Evolutionary conservation across 1,140 invertebrate genomes (phyloP).

Genomic region (Meloidogyne chitwoodi): DNA sequence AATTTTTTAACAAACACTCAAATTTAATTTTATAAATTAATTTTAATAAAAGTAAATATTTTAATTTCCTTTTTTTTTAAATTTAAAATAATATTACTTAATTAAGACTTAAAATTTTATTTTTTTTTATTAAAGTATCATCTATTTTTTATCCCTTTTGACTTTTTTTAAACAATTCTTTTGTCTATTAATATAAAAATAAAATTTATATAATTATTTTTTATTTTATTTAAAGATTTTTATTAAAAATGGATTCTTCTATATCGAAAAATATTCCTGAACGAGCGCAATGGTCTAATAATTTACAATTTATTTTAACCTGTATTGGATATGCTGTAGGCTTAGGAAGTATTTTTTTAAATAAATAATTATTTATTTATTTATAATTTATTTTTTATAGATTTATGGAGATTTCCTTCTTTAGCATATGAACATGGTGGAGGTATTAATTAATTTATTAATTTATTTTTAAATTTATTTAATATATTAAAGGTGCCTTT

Average conservation of each 20-base stretch:
- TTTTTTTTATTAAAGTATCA: no score
- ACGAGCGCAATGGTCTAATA: constrained; percentile 30
- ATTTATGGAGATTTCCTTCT: constrained; percentile 39
- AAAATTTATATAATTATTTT: no score
- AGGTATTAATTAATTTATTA: constrained; percentile 19
- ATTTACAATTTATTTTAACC: constrained; percentile 30
- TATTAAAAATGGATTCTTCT: neutral
- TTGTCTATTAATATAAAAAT: no score
- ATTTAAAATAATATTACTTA: no score
- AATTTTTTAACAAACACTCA: neutral
- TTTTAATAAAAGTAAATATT: no score
- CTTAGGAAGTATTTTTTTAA: constrained; percentile 20
- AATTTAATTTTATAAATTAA: neutral
- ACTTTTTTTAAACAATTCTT: no score
- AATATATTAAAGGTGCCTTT: constrained; percentile 26
- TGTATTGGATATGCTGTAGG: constrained; percentile 33
- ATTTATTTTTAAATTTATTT: neutral
- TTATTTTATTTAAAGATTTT: no score
- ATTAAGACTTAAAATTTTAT: no score
- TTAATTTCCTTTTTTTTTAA: no score
- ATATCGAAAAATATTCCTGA: neutral
- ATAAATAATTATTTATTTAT: neutral
- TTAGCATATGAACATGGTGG: constrained; percentile 39
- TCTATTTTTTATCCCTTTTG: no score
- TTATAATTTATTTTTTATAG: neutral